These are phyloP conservation scores for Tenthredo distinguenda DNA, from an alignment of 2,888 invertebrate genomes.

Conservation along the genomic window DNA sequence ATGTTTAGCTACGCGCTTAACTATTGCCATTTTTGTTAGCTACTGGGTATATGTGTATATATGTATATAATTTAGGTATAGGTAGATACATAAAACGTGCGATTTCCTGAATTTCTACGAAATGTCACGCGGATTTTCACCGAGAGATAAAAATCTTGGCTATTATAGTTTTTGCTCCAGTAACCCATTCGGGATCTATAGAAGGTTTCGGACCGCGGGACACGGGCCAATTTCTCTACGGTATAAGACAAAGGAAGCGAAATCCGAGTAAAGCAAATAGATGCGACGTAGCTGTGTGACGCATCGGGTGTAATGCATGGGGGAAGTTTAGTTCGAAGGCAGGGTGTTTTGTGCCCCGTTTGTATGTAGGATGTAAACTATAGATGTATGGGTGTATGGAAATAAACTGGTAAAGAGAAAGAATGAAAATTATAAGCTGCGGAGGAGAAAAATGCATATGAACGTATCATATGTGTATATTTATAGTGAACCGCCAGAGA, in stretches of 20 bases:
- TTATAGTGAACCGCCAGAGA: not conserved
- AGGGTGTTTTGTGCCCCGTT: conserved; percentile 26
- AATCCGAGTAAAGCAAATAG: conserved; percentile 41
- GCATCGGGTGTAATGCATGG: conserved; percentile 32
- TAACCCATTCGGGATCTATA: conserved; percentile 20
- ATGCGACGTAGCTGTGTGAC: conserved; percentile 37
- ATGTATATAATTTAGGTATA: not conserved
- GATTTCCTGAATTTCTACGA: not conserved
- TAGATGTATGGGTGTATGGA: not conserved
- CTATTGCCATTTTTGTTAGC: no score
- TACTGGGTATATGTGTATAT: not conserved
- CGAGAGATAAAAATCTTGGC: not conserved
- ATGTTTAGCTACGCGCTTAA: no score
- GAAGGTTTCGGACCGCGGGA: not conserved
- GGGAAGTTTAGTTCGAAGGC: conserved; percentile 26
- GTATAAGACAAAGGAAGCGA: conserved; percentile 48
- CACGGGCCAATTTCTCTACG: conserved; percentile 35
- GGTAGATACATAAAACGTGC: not conserved
- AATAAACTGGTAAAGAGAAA: not conserved
- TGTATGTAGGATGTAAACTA: not conserved
- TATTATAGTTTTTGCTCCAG: conserved; percentile 26
- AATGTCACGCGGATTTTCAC: not conserved
- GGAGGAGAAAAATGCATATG: not conserved
- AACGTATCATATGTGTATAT: not conserved
- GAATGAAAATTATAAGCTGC: conserved; percentile 1